Conservation (phyloP, 2,797 vertebrate species). For the Hoplostethus atlanticus region DNA sequence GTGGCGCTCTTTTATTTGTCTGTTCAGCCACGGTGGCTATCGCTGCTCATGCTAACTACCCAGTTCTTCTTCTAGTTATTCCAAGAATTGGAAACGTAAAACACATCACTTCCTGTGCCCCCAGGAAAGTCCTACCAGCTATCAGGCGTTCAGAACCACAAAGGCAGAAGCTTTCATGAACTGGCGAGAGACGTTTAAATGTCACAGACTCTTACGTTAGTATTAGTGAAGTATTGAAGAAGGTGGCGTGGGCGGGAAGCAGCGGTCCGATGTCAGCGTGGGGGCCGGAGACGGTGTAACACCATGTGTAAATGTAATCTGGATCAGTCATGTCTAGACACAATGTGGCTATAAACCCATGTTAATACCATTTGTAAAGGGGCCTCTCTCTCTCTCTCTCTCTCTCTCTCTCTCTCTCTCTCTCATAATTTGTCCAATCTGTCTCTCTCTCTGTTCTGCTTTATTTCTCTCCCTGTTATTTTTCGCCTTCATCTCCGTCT, state of each 20-base stretch:
- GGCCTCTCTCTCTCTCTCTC: neutral
- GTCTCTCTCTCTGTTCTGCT: slow-evolving; percentile 12
- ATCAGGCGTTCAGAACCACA: no score
- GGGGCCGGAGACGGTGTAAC: slow-evolving; percentile 27
- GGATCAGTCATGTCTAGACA: slow-evolving; percentile 41
- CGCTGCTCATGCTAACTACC: no score
- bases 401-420: neutral
- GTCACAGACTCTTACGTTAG: slow-evolving; percentile 1
- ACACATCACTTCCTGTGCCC: no score
- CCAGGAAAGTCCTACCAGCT: no score
- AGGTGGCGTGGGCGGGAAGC: slow-evolving; percentile 13
- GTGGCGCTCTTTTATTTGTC: no score
- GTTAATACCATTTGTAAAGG: slow-evolving; percentile 34
- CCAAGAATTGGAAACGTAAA: no score
- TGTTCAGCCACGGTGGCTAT: no score
- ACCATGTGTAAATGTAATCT: slow-evolving; percentile 58
- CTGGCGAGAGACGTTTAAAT: slow-evolving; percentile 6
- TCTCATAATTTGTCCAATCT: slow-evolving; percentile 11
- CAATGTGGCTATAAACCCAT: slow-evolving; percentile 35
- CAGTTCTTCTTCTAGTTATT: no score
- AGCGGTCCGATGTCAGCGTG: slow-evolving; percentile 12
- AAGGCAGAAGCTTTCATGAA: no score
- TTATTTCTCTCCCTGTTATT: slow-evolving; percentile 3
- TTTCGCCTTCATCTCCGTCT: neutral
- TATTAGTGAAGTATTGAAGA: neutral